Evolutionary conservation across 2,888 invertebrate species (phyloP), one percentile per base, ranked within the genome.

Genomic region (Tetranychus piercei): DNA sequence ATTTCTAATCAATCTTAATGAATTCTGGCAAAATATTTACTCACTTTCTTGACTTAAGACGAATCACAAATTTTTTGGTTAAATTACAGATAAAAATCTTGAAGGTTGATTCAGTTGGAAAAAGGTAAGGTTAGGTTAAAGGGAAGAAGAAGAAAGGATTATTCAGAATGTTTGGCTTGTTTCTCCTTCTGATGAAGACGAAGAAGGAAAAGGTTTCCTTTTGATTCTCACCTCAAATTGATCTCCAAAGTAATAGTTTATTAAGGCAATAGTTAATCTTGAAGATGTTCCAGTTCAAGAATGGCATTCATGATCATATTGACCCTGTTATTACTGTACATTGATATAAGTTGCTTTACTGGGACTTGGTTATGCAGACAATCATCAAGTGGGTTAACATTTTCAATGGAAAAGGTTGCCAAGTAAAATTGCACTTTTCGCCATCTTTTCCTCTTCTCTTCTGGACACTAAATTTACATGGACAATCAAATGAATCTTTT

Each of bases 21-120:
- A 55, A 55, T 55, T 55, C 55, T 15, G 15, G 15, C 20, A 69
- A 69, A 20, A 23, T 69, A 23, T 23, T 69, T 23, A 22, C 67
- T 67, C 67, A 18, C 67, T 67, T n/a, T 67, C 67, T 67, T n/a
- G 11, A 11, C 20, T 69, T 69, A 22, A 69, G 22, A 69, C 69
- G 20, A 23, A 20, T 23, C 69, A 20, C 69, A 69, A 69, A 34
- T 34, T 34, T 23, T 69, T 55, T 55, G 55, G 55, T 55, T 55
- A 55, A 55, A 55, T 55, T 55, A 55, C 55, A 55, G 9, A 55
- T 55, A 15, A 55, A 34, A 55, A 55, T 55, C 55, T 55, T 55
- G 55, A 55, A 15, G 55, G 55, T 55, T 55, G 55, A 55, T 55
- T 55, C 55, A 55, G 15, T 55, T 55, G 55, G 55, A 55, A 55